These are phyloP conservation scores for Vulpes lagopus DNA, from an alignment of 2,113 vertebrate genomes.

Conservation along the genomic window DNA sequence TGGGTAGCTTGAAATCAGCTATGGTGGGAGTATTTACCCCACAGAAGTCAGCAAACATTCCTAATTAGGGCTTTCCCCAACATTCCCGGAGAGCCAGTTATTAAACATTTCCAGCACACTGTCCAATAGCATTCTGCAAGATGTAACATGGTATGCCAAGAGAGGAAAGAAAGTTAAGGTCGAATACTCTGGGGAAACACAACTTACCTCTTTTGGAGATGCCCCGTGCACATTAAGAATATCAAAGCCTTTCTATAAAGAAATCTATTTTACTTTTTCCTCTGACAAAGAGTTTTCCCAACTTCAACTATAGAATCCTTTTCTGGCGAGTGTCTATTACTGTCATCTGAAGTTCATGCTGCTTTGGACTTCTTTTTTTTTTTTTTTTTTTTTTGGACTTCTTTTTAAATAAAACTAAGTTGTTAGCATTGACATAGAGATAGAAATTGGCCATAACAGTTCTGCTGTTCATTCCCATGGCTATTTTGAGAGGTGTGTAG, in stretches of 20 bases:
- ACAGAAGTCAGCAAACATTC: conserved; percentile 10
- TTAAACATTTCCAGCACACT: conserved; percentile 22
- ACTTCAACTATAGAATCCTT: not conserved
- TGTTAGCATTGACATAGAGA: conserved; percentile 32
- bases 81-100: not conserved
- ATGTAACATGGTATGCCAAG: not conserved
- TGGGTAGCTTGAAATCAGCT: conserved; percentile 3
- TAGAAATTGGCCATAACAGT: conserved; percentile 41
- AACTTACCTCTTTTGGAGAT: not conserved
- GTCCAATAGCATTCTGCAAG: not conserved
- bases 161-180: not conserved
- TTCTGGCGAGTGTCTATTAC: not conserved
- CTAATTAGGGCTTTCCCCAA: not conserved
- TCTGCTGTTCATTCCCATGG: conserved; percentile 52
- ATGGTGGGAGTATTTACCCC: not conserved
- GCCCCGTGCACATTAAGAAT: not conserved
- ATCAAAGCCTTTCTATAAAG: conserved; percentile 34
- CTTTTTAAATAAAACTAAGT: conserved; percentile 62
- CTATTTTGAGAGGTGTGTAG: conserved; percentile 69
- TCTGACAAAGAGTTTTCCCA: not conserved
- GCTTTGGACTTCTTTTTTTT: conserved; percentile 35
- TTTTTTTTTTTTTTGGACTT: not conserved
- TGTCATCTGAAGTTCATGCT: conserved; percentile 28
- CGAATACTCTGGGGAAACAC: conserved; percentile 19
- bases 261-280: conserved; percentile 23